These are phyloP conservation scores for Archips crataeganus DNA, from an alignment of 2,888 invertebrate species.

Conservation along the genomic window DNA sequence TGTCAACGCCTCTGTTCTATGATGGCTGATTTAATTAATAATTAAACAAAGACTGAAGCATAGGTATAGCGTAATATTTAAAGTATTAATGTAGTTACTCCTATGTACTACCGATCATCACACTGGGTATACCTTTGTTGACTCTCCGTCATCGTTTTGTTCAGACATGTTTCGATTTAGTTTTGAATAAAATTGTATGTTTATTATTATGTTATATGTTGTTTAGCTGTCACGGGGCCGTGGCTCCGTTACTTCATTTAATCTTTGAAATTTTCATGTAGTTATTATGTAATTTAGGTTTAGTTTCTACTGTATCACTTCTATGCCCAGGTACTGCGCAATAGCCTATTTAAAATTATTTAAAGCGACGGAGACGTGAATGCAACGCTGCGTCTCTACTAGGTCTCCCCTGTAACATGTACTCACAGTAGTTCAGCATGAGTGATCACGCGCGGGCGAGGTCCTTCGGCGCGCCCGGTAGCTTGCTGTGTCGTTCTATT, in stretches of 20 bases:
- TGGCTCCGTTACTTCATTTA: constrained; percentile 32
- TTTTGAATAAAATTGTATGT: constrained; percentile 42
- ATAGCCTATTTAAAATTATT: constrained; percentile 20
- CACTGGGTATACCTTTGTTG: constrained; percentile 63
- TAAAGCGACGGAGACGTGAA: constrained; percentile 18
- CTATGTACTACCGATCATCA: constrained; percentile 68
- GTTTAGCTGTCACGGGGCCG: constrained; percentile 40
- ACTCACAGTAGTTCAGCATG: constrained; percentile 24
- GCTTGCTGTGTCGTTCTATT: constrained; percentile 20
- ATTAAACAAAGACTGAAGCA: constrained; percentile 84
- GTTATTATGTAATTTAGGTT: constrained; percentile 35
- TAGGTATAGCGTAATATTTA: constrained; percentile 82
- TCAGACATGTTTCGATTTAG: constrained; percentile 43
- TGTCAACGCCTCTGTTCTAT: constrained; percentile 65
- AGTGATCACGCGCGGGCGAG: constrained; percentile 16
- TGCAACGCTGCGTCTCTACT: constrained; percentile 16
- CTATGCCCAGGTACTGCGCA: constrained; percentile 32
- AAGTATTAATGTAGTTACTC: constrained; percentile 74
- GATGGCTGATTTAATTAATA: constrained; percentile 78
- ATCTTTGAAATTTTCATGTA: constrained; percentile 36
- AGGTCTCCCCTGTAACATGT: constrained; percentile 25
- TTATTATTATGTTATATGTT: constrained; percentile 43
- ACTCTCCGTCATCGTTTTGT: constrained; percentile 50
- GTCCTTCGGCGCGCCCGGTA: not conserved
- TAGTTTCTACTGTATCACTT: constrained; percentile 35